phyloP scores from a whole-genome alignment of 2,797 vertebrate species.

The Dallia pectoralis region DNA sequence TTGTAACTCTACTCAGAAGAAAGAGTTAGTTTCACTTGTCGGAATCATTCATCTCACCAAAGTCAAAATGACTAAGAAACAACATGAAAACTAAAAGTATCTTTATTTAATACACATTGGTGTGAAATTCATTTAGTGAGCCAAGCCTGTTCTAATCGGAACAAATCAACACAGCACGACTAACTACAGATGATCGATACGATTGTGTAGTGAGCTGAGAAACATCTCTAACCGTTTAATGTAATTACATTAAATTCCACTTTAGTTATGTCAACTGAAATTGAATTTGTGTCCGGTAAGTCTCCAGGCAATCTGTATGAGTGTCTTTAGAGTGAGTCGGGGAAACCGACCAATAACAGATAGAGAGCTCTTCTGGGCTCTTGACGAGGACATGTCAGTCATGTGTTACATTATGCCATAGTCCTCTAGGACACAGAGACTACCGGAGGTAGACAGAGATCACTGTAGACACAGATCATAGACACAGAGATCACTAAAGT shows the following conservation, averaged over 20 bases:
- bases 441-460: too few species aligned
- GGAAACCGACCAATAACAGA: neutral
- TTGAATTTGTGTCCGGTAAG: conserved; percentile 4
- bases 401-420: conserved; percentile 32
- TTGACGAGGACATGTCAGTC: conserved; percentile 25
- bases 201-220: too few species aligned
- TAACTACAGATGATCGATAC: too few species aligned
- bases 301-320: neutral
- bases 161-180: too few species aligned
- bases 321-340: neutral
- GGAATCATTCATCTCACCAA: neutral
- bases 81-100: neutral
- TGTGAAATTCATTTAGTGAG: neutral
- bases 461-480: too few species aligned
- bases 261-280: neutral
- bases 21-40: too few species aligned
- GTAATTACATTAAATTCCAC: neutral
- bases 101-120: neutral
- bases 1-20: too few species aligned
- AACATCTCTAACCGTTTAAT: neutral
- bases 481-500: too few species aligned
- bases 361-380: conserved; percentile 29
- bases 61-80: neutral
- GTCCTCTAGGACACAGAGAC: too few species aligned
- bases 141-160: too few species aligned